Evolutionary conservation across 2,797 vertebrate species (phyloP).

Genomic region (Gymnopithys bicolor): DNA sequence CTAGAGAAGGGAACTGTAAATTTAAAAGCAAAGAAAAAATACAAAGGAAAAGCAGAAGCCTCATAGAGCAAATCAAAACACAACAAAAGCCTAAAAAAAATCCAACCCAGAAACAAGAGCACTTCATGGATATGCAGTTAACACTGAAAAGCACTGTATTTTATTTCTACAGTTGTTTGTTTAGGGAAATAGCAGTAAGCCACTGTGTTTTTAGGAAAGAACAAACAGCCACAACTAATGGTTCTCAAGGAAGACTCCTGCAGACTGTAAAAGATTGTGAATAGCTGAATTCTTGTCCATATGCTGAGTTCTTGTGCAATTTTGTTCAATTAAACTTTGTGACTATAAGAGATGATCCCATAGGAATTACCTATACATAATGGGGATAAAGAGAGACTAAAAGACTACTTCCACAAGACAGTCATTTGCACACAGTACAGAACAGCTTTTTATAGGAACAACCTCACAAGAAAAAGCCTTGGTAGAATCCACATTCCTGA

Average conservation of each 20-base stretch:
- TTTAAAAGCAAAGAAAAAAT: neutral
- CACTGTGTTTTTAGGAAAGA: constrained; percentile 59
- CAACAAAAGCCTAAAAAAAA: neutral
- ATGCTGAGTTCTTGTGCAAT: neutral
- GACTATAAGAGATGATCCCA: neutral
- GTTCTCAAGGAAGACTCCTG: constrained; percentile 1
- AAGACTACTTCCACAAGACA: neutral
- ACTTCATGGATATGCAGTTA: neutral
- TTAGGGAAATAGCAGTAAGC: constrained; percentile 37
- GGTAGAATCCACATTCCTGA: neutral
- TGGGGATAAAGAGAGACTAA: neutral
- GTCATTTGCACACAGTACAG: neutral
- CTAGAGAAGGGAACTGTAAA: neutral
- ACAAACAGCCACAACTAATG: constrained; percentile 53
- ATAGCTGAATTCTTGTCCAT: neutral
- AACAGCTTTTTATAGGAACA: neutral
- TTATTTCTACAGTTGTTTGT: constrained; percentile 18
- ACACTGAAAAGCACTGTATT: neutral
- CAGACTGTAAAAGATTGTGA: neutral
- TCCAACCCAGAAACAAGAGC: neutral
- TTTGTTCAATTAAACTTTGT: neutral
- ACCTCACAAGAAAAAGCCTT: neutral
- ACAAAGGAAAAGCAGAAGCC: neutral
- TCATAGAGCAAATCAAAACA: neutral
- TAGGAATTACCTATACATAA: neutral